Percentiles rank a stretch among this genome's conserved stretches.
Conservation (phyloP, 2,797 vertebrate genomes). For the Cynodonichthys magdalenae region DNA sequence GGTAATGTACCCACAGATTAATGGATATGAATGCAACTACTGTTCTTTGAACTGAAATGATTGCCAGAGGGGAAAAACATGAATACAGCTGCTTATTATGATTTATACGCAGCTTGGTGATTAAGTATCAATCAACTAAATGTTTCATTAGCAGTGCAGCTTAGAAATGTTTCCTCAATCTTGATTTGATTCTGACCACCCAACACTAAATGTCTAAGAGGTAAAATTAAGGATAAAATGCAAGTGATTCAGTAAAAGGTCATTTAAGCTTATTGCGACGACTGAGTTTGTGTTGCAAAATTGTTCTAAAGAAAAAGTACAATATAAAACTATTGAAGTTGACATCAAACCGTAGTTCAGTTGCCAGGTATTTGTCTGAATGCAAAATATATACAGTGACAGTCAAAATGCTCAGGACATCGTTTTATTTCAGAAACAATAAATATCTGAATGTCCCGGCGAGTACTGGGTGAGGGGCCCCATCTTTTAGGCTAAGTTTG, state of each 20-base stretch:
- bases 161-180: slow-evolving; percentile 41
- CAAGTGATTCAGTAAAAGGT: no score
- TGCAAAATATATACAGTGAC: no score
- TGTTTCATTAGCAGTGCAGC: slow-evolving; percentile 8
- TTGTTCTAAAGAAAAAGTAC: no score
- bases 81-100: slow-evolving; percentile 5
- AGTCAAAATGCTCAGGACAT: no score
- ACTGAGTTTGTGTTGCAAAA: no score
- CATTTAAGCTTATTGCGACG: no score
- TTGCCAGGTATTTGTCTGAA: not conserved
- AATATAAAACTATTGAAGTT: not conserved
- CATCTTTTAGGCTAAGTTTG: no score
- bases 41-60: slow-evolving; percentile 37
- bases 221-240: no score
- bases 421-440: no score
- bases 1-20: slow-evolving; percentile 45
- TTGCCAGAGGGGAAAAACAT: slow-evolving; percentile 28
- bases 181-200: slow-evolving; percentile 5
- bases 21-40: slow-evolving; percentile 42
- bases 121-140: slow-evolving; percentile 9
- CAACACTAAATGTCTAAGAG: no score
- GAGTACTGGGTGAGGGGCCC: no score
- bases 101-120: slow-evolving; percentile 6
- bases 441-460: no score
- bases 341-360: not conserved